Percentiles rank a stretch among this genome's conserved stretches.
phyloP scores from a whole-genome alignment of 2,113 vertebrate species.

The Pteronura brasiliensis region DNA sequence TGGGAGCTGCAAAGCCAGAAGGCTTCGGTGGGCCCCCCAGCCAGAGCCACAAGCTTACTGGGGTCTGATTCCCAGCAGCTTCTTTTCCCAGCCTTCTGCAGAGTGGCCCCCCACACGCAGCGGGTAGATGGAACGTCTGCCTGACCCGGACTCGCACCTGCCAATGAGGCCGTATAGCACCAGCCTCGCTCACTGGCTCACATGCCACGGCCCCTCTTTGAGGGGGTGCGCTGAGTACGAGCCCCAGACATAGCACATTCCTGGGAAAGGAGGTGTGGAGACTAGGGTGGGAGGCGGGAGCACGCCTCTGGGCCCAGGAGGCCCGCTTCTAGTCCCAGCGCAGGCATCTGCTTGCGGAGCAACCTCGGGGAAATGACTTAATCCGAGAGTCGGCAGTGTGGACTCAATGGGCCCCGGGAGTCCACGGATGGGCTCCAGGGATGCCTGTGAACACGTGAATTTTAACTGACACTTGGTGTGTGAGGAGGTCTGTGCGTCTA shows the following conservation, averaged over 20 bases:
- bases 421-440: neutral
- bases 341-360: neutral
- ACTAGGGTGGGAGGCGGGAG: neutral
- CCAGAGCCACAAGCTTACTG: neutral
- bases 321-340: neutral
- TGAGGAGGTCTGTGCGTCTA: neutral
- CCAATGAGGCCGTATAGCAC: rapidly evolving
- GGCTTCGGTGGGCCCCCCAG: neutral
- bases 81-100: neutral
- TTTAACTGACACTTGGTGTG: neutral
- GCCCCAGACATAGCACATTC: neutral
- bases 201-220: neutral
- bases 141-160: too few species aligned
- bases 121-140: rapidly evolving
- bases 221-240: neutral
- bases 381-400: neutral
- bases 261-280: neutral
- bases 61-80: neutral
- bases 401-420: neutral
- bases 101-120: neutral
- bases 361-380: neutral
- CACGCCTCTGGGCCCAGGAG: neutral
- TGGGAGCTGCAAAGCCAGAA: neutral
- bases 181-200: neutral
- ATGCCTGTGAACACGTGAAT: neutral